Percentiles rank a stretch among this genome's conserved stretches.
These are phyloP conservation scores for Pararge aegeria DNA, from an alignment of 1,140 invertebrate species.

Conservation along the genomic window DNA sequence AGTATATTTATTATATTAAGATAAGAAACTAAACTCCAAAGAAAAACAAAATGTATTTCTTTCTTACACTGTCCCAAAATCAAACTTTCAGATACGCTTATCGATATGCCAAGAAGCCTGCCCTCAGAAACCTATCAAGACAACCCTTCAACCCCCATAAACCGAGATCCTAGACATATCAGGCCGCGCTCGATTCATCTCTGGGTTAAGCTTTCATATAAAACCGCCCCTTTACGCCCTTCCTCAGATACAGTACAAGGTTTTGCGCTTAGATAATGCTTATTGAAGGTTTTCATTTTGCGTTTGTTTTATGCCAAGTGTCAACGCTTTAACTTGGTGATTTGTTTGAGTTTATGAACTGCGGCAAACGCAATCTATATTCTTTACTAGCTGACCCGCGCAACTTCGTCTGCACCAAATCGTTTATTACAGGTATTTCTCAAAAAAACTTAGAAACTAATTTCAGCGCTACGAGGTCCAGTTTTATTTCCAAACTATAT, in stretches of 20 bases:
- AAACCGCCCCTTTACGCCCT: conserved; percentile 35
- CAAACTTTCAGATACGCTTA: background rate
- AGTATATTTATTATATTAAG: too few relatives aligned
- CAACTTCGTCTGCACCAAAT: too few relatives aligned
- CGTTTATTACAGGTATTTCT: too few relatives aligned
- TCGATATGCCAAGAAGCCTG: conserved; percentile 27
- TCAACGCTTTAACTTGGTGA: too few relatives aligned
- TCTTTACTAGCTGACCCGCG: too few relatives aligned
- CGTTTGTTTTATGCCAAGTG: conserved; percentile 8
- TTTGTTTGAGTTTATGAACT: too few relatives aligned
- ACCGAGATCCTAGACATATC: conserved; percentile 38
- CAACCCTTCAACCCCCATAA: conserved; percentile 39
- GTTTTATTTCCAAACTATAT: too few relatives aligned
- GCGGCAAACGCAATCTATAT: too few relatives aligned
- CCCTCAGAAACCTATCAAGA: conserved; percentile 35
- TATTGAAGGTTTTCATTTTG: conserved; percentile 19
- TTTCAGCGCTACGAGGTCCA: too few relatives aligned
- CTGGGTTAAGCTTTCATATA: conserved; percentile 42
- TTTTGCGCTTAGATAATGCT: conserved; percentile 35
- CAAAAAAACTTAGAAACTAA: too few relatives aligned
- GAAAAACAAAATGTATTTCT: too few relatives aligned
- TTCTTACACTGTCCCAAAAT: background rate
- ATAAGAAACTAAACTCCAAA: too few relatives aligned
- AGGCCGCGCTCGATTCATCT: conserved; percentile 34
- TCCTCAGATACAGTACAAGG: conserved; percentile 32